phyloP scores from a whole-genome alignment of 2,113 vertebrate species.

The Epinephelus lanceolatus region DNA sequence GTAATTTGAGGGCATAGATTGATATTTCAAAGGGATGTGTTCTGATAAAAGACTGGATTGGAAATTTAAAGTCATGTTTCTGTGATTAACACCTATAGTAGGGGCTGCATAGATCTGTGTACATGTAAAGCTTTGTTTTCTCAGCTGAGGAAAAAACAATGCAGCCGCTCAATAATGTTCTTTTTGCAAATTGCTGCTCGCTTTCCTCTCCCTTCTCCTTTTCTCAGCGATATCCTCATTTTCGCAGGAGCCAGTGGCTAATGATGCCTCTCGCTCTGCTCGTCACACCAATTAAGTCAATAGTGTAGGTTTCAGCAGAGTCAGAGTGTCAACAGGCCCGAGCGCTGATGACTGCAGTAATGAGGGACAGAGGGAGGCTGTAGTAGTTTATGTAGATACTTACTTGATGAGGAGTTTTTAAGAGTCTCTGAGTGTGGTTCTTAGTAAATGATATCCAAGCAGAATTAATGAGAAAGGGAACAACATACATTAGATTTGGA shows the following conservation, averaged over 20 bases:
- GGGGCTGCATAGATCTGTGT: neutral
- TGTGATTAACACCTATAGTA: neutral
- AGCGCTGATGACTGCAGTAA: slow-evolving; percentile 40
- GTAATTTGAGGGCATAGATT: neutral
- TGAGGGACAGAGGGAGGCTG: slow-evolving; percentile 24
- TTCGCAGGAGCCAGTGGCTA: slow-evolving; percentile 31
- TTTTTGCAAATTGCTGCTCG: neutral
- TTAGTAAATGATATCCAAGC: neutral
- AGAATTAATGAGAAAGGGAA: slow-evolving; percentile 1
- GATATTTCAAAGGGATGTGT: neutral
- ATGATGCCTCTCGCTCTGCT: slow-evolving; percentile 47
- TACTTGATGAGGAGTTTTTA: slow-evolving; percentile 32
- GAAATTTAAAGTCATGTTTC: neutral
- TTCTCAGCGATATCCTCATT: slow-evolving; percentile 11
- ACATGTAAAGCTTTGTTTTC: neutral
- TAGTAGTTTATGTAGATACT: slow-evolving; percentile 34
- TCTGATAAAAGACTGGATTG: neutral
- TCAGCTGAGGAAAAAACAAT: neutral
- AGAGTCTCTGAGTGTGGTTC: slow-evolving; percentile 4
- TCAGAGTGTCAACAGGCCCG: slow-evolving; percentile 51
- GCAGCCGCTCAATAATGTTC: neutral
- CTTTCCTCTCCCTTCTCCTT: neutral
- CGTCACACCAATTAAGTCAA: slow-evolving; percentile 41
- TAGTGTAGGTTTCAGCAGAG: slow-evolving; percentile 41
- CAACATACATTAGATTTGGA: neutral